Base-by-base conservation (phyloP, 1,140 invertebrate species). In the Cyrtorhinus lividipennis region DNA sequence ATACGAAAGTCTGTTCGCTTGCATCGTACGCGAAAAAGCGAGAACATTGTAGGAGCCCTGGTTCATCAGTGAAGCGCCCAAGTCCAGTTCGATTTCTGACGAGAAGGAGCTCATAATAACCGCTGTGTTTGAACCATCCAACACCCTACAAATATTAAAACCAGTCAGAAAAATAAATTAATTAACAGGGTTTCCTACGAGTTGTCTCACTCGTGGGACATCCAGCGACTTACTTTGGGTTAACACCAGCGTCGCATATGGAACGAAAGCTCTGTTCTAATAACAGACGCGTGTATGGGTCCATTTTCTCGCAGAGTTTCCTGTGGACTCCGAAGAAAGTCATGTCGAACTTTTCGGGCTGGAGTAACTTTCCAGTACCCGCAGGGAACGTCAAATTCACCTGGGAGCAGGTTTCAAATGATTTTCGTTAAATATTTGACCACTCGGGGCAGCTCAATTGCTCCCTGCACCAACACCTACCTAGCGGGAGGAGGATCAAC, bases 21-120 rank as follows among this genome's bases (percentile, higher is more conserved):
- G 79, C 82, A 86, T 85, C 23, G 80, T 79, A 60, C 80, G 72
- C 5, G 79, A 77, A 69, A 83, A 82, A 22, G 83, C 84, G 61
- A 81, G 81, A 68, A 85, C 75, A 20, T 53, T 53, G 48, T 53
- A 53, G 20, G 48, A 13, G 38, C 77, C 78, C 72, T 84, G 84
- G 27, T 30, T 24, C 10, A 45, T 48, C 13, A 23, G 13, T 12
- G n/a, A 30, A 15, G 30, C n/a, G 1, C n/a, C 30, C 30, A 45
- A 18, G 12, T 61, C 60, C 18, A 46, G 13, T 24, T 61, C 45
- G 2, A 44, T n/a, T 20, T 71, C 69, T 62, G 64, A 68, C 3
- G 68, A 23, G 24, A 63, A 63, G 12, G 67, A 68, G 20, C 78
- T 79, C 64, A 81, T 75, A 68, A 78, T 80, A 12, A 83, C 80